Evolutionary conservation across 2,797 vertebrate species (phyloP).

Genomic region (Diplodus puntazzo): DNA sequence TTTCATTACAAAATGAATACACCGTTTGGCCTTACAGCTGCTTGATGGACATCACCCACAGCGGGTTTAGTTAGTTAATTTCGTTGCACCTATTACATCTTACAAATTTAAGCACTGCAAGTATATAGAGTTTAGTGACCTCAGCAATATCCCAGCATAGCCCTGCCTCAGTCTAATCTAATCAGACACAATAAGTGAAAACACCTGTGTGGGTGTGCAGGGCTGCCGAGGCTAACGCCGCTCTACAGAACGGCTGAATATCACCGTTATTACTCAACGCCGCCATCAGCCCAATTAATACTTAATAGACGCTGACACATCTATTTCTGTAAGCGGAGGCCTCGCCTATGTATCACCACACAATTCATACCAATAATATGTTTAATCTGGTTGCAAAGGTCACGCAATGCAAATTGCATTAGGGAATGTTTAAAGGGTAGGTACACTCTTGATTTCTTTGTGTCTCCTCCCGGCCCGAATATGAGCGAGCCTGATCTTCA

Average conservation of each 20-base stretch:
- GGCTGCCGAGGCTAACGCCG: conserved; percentile 13
- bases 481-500: neutral
- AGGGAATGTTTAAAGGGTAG: conserved; percentile 15
- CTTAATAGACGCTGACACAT: conserved; percentile 37
- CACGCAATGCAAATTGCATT: conserved; percentile 42
- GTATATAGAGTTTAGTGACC: neutral
- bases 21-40: neutral
- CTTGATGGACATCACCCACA: neutral
- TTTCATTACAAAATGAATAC: neutral
- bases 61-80: neutral
- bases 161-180: neutral
- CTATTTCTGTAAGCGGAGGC: conserved; percentile 35
- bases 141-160: neutral
- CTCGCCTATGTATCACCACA: conserved; percentile 17
- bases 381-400: conserved; percentile 55
- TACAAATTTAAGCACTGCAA: neutral
- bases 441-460: neutral
- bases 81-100: neutral
- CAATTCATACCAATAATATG: conserved; percentile 22
- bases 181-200: conserved; percentile 9
- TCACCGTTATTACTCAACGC: conserved; percentile 37
- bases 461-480: neutral
- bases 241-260: conserved; percentile 34
- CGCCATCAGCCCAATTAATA: conserved; percentile 36
- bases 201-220: conserved; percentile 36